Percentiles rank a stretch among this genome's conserved stretches.
Conservation (phyloP, 2,888 invertebrate genomes). For the Pterostichus niger region DNA sequence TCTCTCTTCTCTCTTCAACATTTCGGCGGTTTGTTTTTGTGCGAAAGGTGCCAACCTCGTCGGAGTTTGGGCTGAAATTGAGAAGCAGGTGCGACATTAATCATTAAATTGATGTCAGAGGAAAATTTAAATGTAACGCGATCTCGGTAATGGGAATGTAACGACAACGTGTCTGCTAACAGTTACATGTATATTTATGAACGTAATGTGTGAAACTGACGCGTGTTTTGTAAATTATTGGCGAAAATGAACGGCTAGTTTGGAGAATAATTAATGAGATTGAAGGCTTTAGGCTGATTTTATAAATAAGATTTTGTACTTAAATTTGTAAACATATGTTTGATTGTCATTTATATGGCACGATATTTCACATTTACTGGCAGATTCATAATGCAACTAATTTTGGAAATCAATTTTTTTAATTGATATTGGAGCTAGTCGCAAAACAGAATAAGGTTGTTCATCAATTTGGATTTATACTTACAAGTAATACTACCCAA, state of each 20-base stretch:
- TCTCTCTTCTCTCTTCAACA: too few relatives aligned
- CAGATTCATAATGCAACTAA: too few relatives aligned
- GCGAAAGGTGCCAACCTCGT: conserved; percentile 24
- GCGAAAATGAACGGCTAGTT: neutral
- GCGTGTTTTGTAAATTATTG: conserved; percentile 3
- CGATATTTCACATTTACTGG: too few relatives aligned
- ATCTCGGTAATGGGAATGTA: neutral
- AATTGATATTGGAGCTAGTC: too few relatives aligned
- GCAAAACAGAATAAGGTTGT: too few relatives aligned
- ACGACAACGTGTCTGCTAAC: neutral
- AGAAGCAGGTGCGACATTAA: conserved; percentile 35
- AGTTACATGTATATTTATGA: conserved; percentile 23
- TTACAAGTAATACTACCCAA: too few relatives aligned
- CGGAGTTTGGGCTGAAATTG: neutral
- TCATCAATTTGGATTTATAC: too few relatives aligned
- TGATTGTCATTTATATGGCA: too few relatives aligned
- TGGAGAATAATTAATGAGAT: neutral
- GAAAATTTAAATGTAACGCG: conserved; percentile 44
- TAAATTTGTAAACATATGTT: too few relatives aligned
- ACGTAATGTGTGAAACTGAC: conserved; percentile 1
- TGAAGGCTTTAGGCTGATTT: neutral
- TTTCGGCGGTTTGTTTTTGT: neutral
- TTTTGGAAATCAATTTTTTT: too few relatives aligned
- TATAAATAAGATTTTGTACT: too few relatives aligned
- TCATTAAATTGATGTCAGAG: conserved; percentile 33